Base-by-base conservation (phyloP, 1,140 invertebrate species). In the Temnothorax nylanderi region DNA sequence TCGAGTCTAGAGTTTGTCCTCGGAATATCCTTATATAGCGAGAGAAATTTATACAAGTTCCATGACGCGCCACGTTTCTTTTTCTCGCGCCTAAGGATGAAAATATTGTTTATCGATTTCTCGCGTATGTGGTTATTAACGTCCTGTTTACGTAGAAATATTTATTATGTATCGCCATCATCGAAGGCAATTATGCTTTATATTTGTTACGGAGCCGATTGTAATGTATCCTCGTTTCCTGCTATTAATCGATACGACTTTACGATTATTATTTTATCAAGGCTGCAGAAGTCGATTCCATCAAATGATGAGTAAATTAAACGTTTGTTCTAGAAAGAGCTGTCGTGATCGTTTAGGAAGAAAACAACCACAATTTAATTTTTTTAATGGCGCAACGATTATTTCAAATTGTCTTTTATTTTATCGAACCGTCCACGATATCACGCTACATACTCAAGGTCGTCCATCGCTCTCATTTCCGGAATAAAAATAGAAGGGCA, bases 321-420 rank as follows among this genome's bases (percentile, higher is more conserved):
- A 62, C 10, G 54, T 72, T 72, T 34, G 80, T 37, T 60, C 34
- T 11, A 37, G 21, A 74, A 13, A 47, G 16, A 74, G 37, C 54
- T 62, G 11, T 62, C 80, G 80, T 75, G 69, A 74, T 75, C 80
- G 80, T 75, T 49, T 18, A 44, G 8, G 4, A 75, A 34, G 8
- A 60, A 75, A 49, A 26, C 56, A n/a, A 49, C 54, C 44, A 49
- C 18, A 84, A 84, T 84, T 74, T 84, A 60, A 75, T 84, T 54
- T 47, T 75, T 60, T 60, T 84, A 84, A 75, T 75, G 54, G 18
- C 41, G 8, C 37, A 21, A 26, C 18, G 16, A 74, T 84, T 84
- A 84, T 75, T 60, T 60, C 10, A 84, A 84, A 75, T 84, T 84
- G 4, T 51, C 41, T 18, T 3, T 56, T 47, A 18, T 75, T 75